Conservation (phyloP, 2,113 vertebrate genomes). For the Ageneiosus marmoratus region DNA sequence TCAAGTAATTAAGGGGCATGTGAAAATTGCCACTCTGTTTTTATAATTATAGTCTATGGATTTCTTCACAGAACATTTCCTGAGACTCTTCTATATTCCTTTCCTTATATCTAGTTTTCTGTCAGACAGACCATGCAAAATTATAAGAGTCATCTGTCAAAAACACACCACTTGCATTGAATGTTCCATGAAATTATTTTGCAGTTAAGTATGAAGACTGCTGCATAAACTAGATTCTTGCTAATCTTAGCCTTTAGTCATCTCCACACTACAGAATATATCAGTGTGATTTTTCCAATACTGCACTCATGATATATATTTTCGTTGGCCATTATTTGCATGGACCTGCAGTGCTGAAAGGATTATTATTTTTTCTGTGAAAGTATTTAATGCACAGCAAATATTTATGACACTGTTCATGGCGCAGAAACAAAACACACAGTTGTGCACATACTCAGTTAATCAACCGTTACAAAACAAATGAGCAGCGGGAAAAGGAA, state of each 20-base stretch:
- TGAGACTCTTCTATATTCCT: neutral
- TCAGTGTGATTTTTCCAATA: slow-evolving; percentile 69
- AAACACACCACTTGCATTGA: slow-evolving; percentile 68
- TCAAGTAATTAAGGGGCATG: neutral
- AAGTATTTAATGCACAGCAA: slow-evolving; percentile 76
- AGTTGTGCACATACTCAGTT: slow-evolving; percentile 69
- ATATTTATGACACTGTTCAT: slow-evolving; percentile 74
- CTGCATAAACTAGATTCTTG: slow-evolving; percentile 68
- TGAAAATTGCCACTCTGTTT: neutral
- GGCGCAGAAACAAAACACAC: slow-evolving; percentile 72
- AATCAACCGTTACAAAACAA: slow-evolving; percentile 76
- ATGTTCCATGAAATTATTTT: slow-evolving; percentile 69
- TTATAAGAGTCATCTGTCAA: slow-evolving; percentile 60
- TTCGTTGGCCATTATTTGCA: slow-evolving; percentile 66
- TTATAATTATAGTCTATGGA: neutral
- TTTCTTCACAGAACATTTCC: neutral
- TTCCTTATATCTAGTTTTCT: slow-evolving; percentile 35
- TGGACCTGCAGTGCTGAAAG: slow-evolving; percentile 68
- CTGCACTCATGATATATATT: slow-evolving; percentile 68
- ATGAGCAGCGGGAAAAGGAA: slow-evolving; percentile 57
- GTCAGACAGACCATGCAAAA: slow-evolving; percentile 51
- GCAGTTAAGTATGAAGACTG: slow-evolving; percentile 70
- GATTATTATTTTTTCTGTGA: slow-evolving; percentile 70
- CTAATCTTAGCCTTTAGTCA: slow-evolving; percentile 72
- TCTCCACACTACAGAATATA: slow-evolving; percentile 65